Conservation (phyloP, 2,113 vertebrate species). For the Cyanoramphus novaezelandiae region DNA sequence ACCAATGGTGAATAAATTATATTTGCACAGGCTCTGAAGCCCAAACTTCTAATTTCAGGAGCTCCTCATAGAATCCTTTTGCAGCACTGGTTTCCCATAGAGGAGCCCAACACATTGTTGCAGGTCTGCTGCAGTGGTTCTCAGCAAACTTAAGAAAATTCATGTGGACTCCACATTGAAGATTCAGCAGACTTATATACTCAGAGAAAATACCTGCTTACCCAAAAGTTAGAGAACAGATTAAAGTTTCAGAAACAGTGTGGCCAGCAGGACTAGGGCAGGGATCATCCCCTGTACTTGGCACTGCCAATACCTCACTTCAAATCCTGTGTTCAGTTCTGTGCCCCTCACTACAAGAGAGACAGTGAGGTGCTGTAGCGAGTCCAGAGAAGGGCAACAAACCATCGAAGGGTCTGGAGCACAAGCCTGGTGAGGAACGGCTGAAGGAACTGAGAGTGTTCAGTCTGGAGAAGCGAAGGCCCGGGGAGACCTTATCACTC, state of each 20-base stretch:
- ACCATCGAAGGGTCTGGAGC: not conserved
- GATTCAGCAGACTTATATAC: not conserved
- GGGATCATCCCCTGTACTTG: not conserved
- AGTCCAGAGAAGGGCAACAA: not conserved
- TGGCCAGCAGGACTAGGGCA: not conserved
- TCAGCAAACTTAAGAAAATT: not conserved
- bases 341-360: not conserved
- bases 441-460: not conserved
- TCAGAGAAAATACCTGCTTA: not conserved
- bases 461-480: not conserved
- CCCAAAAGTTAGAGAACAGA: not conserved
- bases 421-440: not conserved
- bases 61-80: not conserved
- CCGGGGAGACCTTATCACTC: not conserved
- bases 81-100: not conserved
- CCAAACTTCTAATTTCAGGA: not conserved
- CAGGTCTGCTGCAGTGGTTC: not conserved
- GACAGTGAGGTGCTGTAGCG: not conserved
- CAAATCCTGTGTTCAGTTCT: not conserved
- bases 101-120: not conserved
- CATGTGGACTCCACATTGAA: not conserved
- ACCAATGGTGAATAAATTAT: not conserved
- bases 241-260: not conserved
- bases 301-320: not conserved
- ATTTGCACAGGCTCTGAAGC: not conserved